These are phyloP conservation scores for Drosophila mulleri DNA, from an alignment of 2,888 invertebrate genomes.

Conservation along the genomic window DNA sequence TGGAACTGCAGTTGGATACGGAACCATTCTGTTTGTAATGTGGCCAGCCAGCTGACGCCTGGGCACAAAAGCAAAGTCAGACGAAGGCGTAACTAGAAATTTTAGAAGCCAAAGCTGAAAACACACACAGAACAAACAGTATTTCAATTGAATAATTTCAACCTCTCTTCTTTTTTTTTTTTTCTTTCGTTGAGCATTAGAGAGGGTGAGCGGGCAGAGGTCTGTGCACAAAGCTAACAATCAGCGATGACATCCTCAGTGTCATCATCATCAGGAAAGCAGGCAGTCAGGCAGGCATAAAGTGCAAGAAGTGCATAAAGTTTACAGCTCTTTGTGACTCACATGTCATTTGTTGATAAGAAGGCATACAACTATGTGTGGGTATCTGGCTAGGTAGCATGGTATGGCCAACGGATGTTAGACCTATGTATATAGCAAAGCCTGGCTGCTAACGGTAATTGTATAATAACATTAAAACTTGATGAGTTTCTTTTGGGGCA, in stretches of 20 bases:
- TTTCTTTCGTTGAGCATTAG: background rate
- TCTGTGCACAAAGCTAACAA: conserved; percentile 40
- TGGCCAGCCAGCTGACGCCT: conserved; percentile 54
- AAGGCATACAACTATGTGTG: conserved; percentile 8
- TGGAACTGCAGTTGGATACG: conserved; percentile 29
- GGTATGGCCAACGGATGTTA: conserved; percentile 12
- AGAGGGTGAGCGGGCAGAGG: background rate
- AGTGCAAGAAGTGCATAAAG: conserved; percentile 67
- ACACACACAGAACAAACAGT: conserved; percentile 62
- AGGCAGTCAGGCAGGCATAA: conserved; percentile 29
- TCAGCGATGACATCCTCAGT: conserved; percentile 17
- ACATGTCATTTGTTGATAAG: conserved; percentile 66
- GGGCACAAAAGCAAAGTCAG: conserved; percentile 43
- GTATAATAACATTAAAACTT: conserved; percentile 71
- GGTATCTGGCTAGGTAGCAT: background rate
- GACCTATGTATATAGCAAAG: background rate
- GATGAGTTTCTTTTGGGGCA: conserved; percentile 61
- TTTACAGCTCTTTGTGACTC: conserved; percentile 52
- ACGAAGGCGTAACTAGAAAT: conserved; percentile 37
- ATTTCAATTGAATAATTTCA: conserved; percentile 73
- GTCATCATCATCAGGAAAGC: conserved; percentile 24
- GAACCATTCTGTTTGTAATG: conserved; percentile 58
- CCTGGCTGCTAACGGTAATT: conserved; percentile 25
- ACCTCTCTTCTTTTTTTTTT: conserved; percentile 4
- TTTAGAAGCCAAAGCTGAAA: conserved; percentile 30